Base-by-base conservation (phyloP, 2,888 invertebrate species). In the Ormyrus labotus region DNA sequence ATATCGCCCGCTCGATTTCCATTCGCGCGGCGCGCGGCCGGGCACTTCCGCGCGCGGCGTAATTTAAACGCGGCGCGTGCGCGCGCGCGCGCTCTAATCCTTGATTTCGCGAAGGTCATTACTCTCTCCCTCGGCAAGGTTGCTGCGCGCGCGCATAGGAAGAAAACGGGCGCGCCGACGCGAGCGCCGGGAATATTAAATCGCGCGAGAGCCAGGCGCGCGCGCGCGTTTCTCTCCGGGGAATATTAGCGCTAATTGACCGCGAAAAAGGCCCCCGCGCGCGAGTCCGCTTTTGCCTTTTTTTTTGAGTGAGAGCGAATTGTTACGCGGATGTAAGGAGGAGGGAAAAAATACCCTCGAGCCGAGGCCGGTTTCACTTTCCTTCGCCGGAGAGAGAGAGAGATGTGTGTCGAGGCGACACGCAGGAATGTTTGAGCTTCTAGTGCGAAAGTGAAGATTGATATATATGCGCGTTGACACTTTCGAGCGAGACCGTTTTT, bases 31-130 rank as follows among this genome's bases (percentile, higher is more conserved):
- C 45, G 53, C 58, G 64, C 53, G 19, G 67, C 34, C n/a, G 19
- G 67, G 13, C n/a, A 79, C 69, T 73, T 79, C 73, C 76, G 76
- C 65, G 13, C 13, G 64, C 51, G 45, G 63, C 70, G 78, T 63
- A 74, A 79, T 81, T 76, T 76, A 64, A 76, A 55, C 64, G 53
- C 68, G 5, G 8, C 10, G 68, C 64, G 13, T 11, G 71, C 80
- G 71, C 80, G 13, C 58, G 53, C 53, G 63, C 69, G n/a, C 77
- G 67, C 48, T 13, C 51, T 74, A 57, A 82, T 81, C 82, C 81
- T 81, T 81, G 81, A 83, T 79, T 83, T 81, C 74, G 57, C 79
- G 81, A 83, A 83, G 82, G 82, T 83, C 82, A 83, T 83, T 83
- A 83, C 82, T 83, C 82, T 83, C 82, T 83, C 77, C 63, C 76